Conservation (phyloP, 2,797 vertebrate genomes). For the Sebastes baramenuke region DNA sequence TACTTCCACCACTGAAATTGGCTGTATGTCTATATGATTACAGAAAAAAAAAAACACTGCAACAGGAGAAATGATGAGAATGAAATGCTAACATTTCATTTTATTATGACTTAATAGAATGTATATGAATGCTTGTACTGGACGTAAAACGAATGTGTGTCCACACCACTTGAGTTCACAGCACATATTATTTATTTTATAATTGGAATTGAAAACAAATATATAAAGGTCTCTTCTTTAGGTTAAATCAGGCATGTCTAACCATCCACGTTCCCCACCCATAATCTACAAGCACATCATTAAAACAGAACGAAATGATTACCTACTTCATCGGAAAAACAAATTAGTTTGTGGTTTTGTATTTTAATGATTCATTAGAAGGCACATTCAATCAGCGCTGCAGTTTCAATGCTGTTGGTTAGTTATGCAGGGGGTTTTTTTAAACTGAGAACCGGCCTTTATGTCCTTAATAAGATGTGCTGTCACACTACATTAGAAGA, state of each 20-base stretch:
- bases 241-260: slow-evolving; percentile 54
- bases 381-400: slow-evolving; percentile 23
- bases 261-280: neutral
- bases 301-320: slow-evolving; percentile 40
- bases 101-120: slow-evolving; percentile 17
- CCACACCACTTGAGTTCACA: slow-evolving; percentile 8
- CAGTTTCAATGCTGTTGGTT: slow-evolving; percentile 18
- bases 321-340: neutral
- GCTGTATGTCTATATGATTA: neutral
- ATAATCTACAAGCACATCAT: slow-evolving; percentile 49
- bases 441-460: slow-evolving; percentile 26
- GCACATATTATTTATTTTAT: slow-evolving; percentile 39
- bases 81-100: neutral
- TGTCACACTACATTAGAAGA: slow-evolving; percentile 46
- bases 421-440: slow-evolving; percentile 11
- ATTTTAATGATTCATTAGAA: slow-evolving; percentile 61
- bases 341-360: slow-evolving; percentile 12
- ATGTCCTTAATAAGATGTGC: slow-evolving; percentile 43
- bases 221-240: slow-evolving; percentile 18
- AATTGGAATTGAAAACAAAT: slow-evolving; percentile 4
- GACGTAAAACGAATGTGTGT: neutral
- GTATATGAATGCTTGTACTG: neutral
- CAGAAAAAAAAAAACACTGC: neutral
- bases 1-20: neutral
- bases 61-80: neutral